These are phyloP conservation scores for Cirrhinus molitorella DNA, from an alignment of 2,797 vertebrate genomes.

Conservation along the genomic window DNA sequence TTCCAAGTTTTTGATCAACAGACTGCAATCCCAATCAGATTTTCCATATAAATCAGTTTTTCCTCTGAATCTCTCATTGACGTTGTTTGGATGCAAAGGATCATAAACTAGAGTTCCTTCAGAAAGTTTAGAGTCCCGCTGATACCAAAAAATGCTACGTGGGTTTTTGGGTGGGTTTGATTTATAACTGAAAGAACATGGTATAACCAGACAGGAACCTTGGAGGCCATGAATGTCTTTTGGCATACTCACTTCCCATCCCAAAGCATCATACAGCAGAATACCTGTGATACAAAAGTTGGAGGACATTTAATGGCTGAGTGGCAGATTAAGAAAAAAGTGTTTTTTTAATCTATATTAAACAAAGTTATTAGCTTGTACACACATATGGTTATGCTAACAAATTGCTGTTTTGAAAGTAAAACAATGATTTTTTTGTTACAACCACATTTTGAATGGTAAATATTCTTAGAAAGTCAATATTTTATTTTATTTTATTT, in stretches of 20 bases:
- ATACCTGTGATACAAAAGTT: conserved; percentile 53
- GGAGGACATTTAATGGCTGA: background rate
- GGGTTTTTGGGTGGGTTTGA: background rate
- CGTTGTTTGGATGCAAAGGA: rapidly evolving
- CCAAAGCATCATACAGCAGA: conserved; percentile 24
- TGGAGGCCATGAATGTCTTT: conserved; percentile 27
- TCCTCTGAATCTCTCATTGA: conserved; percentile 46
- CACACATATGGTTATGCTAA: no score
- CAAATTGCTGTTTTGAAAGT: background rate
- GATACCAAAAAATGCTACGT: conserved; percentile 69
- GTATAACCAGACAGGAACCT: conserved; percentile 55
- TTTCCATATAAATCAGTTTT: conserved; percentile 56
- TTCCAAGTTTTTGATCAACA: conserved; percentile 65
- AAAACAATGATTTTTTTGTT: background rate
- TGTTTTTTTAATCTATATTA: no score
- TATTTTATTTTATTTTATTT: no score
- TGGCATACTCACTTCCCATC: conserved; percentile 67
- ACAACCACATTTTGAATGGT: background rate
- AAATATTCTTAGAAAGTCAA: background rate
- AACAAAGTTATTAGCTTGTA: no score
- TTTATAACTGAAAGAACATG: conserved; percentile 55
- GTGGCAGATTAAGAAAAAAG: background rate
- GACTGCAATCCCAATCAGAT: conserved; percentile 62
- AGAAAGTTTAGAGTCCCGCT: conserved; percentile 50
- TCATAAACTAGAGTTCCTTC: conserved; percentile 60